phyloP scores from a whole-genome alignment of 2,113 vertebrate species.

The Callithrix jacchus region DNA sequence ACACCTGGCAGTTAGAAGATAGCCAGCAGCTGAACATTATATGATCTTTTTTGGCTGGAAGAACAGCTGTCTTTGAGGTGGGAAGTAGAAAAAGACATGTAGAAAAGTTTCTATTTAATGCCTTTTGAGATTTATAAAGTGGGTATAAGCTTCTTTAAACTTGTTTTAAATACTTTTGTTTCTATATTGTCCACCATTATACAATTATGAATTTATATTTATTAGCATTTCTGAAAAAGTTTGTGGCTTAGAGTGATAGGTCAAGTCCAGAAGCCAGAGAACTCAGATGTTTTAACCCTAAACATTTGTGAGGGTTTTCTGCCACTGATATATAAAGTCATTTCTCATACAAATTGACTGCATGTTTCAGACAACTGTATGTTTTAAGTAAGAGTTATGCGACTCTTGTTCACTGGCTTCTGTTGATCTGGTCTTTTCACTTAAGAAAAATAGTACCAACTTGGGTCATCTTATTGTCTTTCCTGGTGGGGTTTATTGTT shows the following conservation, averaged over 20 bases:
- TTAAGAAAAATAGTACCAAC: not conserved
- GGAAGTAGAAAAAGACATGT: not conserved
- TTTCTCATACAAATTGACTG: not conserved
- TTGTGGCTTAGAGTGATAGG: not conserved
- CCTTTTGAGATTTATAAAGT: not conserved
- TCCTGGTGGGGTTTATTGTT: not conserved
- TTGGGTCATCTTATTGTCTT: not conserved
- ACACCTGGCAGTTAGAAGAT: not conserved
- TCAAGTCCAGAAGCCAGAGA: not conserved
- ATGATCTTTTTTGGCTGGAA: not conserved
- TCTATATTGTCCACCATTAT: not conserved
- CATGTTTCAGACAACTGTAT: not conserved
- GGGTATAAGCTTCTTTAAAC: not conserved
- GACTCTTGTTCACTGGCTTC: not conserved
- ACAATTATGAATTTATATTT: not conserved
- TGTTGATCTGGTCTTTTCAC: not conserved
- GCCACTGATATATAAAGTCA: not conserved
- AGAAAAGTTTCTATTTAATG: not conserved
- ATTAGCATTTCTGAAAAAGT: not conserved
- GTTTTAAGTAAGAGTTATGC: not conserved
- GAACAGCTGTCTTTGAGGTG: not conserved
- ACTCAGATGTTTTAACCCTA: not conserved
- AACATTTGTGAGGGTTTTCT: not conserved
- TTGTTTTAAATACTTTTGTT: not conserved
- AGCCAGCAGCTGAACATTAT: not conserved